Conservation (phyloP, 2,888 invertebrate genomes). For the Pammene aurita region DNA sequence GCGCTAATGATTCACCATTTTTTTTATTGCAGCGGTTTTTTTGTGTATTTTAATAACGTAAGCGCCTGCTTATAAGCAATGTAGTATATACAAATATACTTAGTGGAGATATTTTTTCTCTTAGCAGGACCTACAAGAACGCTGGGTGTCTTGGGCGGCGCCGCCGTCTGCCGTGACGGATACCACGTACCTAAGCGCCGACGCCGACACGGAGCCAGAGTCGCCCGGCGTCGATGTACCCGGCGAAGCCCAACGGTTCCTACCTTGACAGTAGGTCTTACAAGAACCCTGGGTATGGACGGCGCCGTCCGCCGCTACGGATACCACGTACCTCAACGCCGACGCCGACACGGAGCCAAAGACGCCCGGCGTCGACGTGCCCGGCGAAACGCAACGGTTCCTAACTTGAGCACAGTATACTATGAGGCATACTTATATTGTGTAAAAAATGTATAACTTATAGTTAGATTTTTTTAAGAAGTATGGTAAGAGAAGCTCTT, state of each 20-base stretch:
- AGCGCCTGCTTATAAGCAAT: too few species aligned
- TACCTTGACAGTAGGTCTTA: constrained; percentile 8
- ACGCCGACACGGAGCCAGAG: constrained; percentile 45
- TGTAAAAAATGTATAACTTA: background rate
- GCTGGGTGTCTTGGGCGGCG: constrained; percentile 68
- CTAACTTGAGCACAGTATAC: constrained; percentile 19
- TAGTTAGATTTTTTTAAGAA: too few species aligned
- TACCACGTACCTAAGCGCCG: constrained; percentile 70
- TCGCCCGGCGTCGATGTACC: constrained; percentile 50
- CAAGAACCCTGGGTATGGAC: too few species aligned
- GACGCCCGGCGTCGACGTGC: constrained; percentile 50
- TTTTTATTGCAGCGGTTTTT: too few species aligned
- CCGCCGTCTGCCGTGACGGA: constrained; percentile 64
- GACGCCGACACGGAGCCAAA: constrained; percentile 18
- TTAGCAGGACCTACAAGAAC: constrained; percentile 52
- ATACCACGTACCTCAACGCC: background rate
- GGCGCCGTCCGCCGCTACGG: too few species aligned
- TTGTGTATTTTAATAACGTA: too few species aligned
- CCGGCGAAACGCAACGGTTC: constrained; percentile 26
- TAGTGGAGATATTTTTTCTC: too few species aligned
- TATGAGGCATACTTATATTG: background rate
- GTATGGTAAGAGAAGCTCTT: too few species aligned
- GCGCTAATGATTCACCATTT: too few species aligned
- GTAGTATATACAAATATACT: too few species aligned
- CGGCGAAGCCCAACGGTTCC: constrained; percentile 26